phyloP scores from a whole-genome alignment of 2,113 vertebrate genomes.

The Alectura lathami region DNA sequence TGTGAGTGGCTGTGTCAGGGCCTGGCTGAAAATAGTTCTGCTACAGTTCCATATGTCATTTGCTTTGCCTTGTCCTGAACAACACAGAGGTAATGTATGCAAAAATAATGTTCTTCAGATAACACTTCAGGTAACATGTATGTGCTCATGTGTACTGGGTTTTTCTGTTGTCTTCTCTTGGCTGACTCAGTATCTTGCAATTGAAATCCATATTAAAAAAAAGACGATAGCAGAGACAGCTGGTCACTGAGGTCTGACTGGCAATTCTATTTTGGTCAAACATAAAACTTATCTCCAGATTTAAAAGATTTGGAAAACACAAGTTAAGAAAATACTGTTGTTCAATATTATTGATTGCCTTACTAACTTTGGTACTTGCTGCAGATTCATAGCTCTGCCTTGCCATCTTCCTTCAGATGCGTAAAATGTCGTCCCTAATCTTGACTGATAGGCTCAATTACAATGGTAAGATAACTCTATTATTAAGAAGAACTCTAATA shows the following conservation, averaged over 20 bases:
- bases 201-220: not conserved
- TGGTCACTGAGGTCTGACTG: not conserved
- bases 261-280: not conserved
- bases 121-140: not conserved
- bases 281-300: not conserved
- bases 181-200: not conserved
- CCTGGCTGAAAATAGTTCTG: not conserved
- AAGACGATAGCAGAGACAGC: fast-evolving
- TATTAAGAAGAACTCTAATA: slow-evolving; percentile 71
- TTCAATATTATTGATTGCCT: not conserved
- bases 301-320: not conserved
- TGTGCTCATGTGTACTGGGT: not conserved
- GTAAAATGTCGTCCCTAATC: slow-evolving; percentile 52
- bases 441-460: slow-evolving; percentile 73
- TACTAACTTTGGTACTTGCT: slow-evolving; percentile 10
- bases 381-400: slow-evolving; percentile 29
- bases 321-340: not conserved
- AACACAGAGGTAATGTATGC: not conserved
- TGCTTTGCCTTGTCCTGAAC: not conserved
- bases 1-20: not conserved
- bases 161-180: not conserved
- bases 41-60: not conserved
- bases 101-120: not conserved
- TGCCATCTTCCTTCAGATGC: slow-evolving; percentile 32
- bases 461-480: slow-evolving; percentile 74